Evolutionary conservation across 1,140 invertebrate species (phyloP), one percentile per base, ranked within the genome.

Genomic region (Procambarus virginalis): DNA sequence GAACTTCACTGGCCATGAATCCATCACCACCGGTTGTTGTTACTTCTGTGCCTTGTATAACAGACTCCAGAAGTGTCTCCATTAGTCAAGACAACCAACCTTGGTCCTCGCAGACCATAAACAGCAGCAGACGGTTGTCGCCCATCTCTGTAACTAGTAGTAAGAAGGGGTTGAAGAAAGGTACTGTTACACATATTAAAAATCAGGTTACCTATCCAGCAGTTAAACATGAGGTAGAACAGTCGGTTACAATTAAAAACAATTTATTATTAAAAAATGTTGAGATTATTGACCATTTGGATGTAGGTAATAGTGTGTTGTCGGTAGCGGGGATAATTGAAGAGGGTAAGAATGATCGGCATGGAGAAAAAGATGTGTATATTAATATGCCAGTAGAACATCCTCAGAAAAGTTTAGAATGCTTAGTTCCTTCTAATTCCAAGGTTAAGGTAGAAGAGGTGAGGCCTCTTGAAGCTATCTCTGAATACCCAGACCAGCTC

Each of bases 261-360:
- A 49, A 82, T 2, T 34, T 82, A 55, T 82, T 88, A 49, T 60
- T 88, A 58, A 79, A 75, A 49, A 81, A 88, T 81, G 78, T 88
- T 73, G 86, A 88, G 51, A 88, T 88, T 49, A 80, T 88, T 68
- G 86, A 88, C 14, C 70, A 78, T 55, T 51, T 88, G 45, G 70
- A 88, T 22, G 48, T 82, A 55, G 86, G 86, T 5, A 46, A 70
- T 9, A 58, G 48, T 12, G 45, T 70, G 22, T 22, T 80, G 22
- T 80, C 70, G 20, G 64, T 88, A 14, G 45, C 51, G 45, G 84
- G 49, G 6, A 14, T 77, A 17, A 12, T 77, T 9, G 55, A 76
- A 4, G 55, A 45, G 17, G 51, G 20, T 14, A 17, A 68, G 64
- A 68, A 9, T 22, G 68, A 73, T 6, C n/a, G 34, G 22, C 68